Conservation (phyloP, 2,797 vertebrate species). For the Enteromius unitaeniatus region DNA sequence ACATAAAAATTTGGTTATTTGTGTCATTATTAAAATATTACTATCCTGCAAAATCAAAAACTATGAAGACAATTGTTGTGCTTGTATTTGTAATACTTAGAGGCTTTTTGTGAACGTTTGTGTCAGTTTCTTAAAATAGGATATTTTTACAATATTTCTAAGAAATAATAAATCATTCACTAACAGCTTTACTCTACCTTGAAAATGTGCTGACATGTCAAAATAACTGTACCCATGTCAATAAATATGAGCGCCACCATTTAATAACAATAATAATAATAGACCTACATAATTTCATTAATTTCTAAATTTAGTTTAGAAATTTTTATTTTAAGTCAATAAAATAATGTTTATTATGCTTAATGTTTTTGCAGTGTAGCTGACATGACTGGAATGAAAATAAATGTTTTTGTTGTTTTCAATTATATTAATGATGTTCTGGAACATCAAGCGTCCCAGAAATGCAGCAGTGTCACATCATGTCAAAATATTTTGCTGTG, state of each 20-base stretch:
- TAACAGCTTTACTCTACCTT: not conserved
- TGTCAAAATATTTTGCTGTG: not conserved
- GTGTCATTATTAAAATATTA: not conserved
- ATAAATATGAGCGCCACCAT: not conserved
- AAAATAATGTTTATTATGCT: no score
- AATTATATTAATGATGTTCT: not conserved
- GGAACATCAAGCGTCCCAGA: not conserved
- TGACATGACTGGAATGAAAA: not conserved
- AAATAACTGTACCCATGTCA: not conserved
- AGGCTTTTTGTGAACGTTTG: no score
- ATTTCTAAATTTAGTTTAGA: not conserved
- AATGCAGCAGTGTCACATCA: conserved; percentile 9
- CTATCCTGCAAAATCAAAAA: not conserved
- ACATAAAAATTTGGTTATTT: not conserved
- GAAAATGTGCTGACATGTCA: not conserved
- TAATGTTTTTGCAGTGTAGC: not conserved
- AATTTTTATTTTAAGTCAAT: not conserved
- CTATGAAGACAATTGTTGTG: not conserved
- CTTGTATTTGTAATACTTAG: not conserved
- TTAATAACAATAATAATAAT: not conserved
- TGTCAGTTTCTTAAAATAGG: not conserved
- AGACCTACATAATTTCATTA: not conserved
- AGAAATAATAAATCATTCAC: not conserved
- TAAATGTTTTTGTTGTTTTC: not conserved
- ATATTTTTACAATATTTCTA: not conserved